phyloP scores from a whole-genome alignment of 1,140 invertebrate species.

The Aphidius gifuensis region DNA sequence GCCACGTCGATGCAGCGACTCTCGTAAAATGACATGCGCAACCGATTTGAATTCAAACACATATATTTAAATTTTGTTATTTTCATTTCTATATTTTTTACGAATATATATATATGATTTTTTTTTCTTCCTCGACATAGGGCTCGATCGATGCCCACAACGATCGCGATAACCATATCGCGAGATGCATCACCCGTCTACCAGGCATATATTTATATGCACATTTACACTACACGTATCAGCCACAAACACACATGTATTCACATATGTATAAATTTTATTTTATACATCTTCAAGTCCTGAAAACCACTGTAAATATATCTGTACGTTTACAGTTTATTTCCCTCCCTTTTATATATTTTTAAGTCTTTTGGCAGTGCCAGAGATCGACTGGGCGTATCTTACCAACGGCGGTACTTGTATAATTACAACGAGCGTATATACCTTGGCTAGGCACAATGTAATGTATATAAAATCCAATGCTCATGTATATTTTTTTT shows the following conservation, averaged over 20 bases:
- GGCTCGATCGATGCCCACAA: constrained; percentile 13
- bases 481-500: not conserved
- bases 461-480: constrained; percentile 15
- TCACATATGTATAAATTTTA: not conserved
- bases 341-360: not conserved
- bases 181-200: constrained; percentile 13
- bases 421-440: constrained; percentile 22
- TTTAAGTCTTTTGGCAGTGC: constrained; percentile 14
- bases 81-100: not conserved
- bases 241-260: not conserved
- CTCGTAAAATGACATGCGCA: no score
- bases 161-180: constrained; percentile 14
- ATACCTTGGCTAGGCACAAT: constrained; percentile 10
- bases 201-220: constrained; percentile 8
- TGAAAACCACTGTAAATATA: no score
- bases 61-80: not conserved
- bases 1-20: not conserved
- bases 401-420: constrained; percentile 22
- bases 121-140: constrained; percentile 12
- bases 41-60: not conserved
- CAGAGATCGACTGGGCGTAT: constrained; percentile 23
- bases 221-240: not conserved
- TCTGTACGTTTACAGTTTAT: not conserved
- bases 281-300: no score
- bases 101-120: not conserved